phyloP scores from a whole-genome alignment of 2,888 invertebrate genomes.

The Acheta domesticus region DNA sequence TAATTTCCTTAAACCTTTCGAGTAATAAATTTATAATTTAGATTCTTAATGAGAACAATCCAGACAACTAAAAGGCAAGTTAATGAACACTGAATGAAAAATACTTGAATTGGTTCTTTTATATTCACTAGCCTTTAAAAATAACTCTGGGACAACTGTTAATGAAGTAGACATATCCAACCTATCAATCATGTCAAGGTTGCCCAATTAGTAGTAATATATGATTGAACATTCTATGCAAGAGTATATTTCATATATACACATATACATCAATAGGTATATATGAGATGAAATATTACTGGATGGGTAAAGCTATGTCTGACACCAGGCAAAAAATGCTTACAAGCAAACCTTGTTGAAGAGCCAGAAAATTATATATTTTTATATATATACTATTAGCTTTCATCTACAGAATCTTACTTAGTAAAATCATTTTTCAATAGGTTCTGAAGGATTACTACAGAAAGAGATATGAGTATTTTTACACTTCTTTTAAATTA shows the following conservation, averaged over 20 bases:
- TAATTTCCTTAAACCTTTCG: background rate
- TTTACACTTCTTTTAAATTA: too few relatives aligned
- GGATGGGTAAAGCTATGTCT: background rate
- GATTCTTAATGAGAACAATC: too few relatives aligned
- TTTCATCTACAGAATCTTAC: too few relatives aligned
- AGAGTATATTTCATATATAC: constrained; percentile 1
- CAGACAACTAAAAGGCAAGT: too few relatives aligned
- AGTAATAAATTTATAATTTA: background rate
- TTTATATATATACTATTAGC: too few relatives aligned
- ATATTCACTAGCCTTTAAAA: constrained; percentile 2
- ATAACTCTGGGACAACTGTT: background rate
- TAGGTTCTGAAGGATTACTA: too few relatives aligned
- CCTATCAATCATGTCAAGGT: constrained; percentile 7
- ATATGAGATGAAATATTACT: background rate
- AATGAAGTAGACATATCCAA: background rate
- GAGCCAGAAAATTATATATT: too few relatives aligned
- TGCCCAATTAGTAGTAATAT: constrained; percentile 4
- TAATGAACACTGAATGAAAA: too few relatives aligned
- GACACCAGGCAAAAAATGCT: background rate
- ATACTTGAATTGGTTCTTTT: background rate
- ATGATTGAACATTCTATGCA: background rate
- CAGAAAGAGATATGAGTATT: too few relatives aligned
- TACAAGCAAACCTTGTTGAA: too few relatives aligned
- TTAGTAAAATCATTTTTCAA: too few relatives aligned
- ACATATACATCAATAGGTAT: constrained; percentile 1